phyloP scores from a whole-genome alignment of 1,140 invertebrate species.

The Colletes gigas region DNA sequence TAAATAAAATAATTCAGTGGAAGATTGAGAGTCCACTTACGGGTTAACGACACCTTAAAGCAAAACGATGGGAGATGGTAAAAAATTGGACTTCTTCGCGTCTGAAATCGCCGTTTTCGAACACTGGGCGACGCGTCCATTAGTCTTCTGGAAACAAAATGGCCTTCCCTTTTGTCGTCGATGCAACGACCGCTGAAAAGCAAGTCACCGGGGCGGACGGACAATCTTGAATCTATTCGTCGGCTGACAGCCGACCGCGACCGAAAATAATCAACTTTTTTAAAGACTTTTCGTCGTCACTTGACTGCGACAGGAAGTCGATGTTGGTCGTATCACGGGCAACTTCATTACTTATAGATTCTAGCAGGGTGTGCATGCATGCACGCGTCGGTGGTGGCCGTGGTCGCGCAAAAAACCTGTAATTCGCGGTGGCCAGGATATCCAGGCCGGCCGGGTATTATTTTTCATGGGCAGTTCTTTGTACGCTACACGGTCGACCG shows the following conservation, averaged over 20 bases:
- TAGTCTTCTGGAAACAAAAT: not conserved
- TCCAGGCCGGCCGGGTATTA: constrained; percentile 35
- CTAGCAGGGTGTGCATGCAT: constrained; percentile 11
- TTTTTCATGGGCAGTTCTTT: constrained; percentile 61
- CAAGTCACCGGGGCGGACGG: not conserved
- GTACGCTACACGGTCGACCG: constrained; percentile 14
- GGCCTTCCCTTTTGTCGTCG: not conserved
- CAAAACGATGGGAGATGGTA: too few relatives aligned
- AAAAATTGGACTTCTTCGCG: too few relatives aligned
- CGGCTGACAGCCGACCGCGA: not conserved
- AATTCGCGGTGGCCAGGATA: constrained; percentile 38
- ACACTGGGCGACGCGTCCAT: not conserved
- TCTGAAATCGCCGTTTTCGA: too few relatives aligned
- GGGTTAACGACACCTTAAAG: too few relatives aligned
- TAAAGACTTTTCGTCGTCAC: constrained; percentile 38
- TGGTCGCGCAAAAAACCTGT: constrained; percentile 39
- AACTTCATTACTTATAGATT: constrained; percentile 45
- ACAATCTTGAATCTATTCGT: constrained; percentile 14
- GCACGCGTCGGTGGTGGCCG: constrained; percentile 17
- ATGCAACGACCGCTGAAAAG: not conserved
- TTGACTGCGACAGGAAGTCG: constrained; percentile 26
- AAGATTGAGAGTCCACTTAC: too few relatives aligned
- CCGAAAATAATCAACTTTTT: constrained; percentile 49
- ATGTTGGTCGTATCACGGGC: constrained; percentile 12
- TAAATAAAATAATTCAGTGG: too few relatives aligned